Conservation (phyloP, 2,113 vertebrate species). For the Phaetusa simplex region DNA sequence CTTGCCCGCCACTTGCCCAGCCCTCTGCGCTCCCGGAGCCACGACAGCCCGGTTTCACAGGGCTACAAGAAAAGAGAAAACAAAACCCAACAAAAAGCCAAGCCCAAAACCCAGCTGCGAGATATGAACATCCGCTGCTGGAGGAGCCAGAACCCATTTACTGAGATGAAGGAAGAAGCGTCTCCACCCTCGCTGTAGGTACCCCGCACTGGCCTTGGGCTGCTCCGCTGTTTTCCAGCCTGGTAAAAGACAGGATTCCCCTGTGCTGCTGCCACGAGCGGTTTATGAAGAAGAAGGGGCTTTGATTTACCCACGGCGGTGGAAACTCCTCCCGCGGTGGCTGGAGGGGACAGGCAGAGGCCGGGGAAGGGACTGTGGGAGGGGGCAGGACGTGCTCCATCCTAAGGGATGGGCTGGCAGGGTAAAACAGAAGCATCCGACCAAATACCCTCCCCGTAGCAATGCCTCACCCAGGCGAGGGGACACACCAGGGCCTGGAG, state of each 20-base stretch:
- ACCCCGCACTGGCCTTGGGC: background rate
- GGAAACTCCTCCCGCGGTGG: background rate
- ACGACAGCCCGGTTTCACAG: background rate
- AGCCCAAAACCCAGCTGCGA: constrained; percentile 12
- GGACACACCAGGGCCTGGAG: background rate
- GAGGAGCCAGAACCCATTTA: constrained; percentile 10
- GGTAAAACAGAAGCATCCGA: constrained; percentile 1
- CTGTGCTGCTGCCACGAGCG: rapidly evolving
- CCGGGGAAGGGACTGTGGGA: background rate
- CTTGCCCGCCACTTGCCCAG: background rate
- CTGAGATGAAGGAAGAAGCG: background rate
- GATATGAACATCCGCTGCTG: background rate
- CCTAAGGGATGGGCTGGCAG: background rate
- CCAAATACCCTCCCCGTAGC: constrained; percentile 33
- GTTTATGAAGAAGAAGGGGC: background rate
- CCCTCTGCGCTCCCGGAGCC: background rate
- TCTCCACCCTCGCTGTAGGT: background rate
- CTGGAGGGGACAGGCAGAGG: background rate
- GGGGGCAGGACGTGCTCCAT: background rate
- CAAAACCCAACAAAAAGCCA: constrained; percentile 19
- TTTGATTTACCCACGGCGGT: background rate
- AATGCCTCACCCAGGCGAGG: constrained; percentile 55
- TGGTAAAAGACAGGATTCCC: background rate
- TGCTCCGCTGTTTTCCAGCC: background rate
- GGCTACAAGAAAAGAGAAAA: background rate